Conservation (phyloP, 1,140 invertebrate species). For the Diprion similis region DNA sequence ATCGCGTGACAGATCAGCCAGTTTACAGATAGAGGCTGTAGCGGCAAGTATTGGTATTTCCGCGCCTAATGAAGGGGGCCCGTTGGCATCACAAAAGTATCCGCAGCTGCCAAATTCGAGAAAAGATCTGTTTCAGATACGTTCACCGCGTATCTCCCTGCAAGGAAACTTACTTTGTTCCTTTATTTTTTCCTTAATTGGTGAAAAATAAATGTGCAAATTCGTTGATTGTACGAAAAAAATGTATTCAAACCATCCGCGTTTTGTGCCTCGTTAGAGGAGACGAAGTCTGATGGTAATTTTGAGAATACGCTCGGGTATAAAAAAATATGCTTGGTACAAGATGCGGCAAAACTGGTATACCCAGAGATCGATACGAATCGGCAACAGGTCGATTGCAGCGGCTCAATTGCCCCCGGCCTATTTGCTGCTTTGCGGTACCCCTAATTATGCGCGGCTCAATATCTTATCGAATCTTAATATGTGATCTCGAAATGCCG, state of each 20-base stretch:
- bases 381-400: slow-evolving; percentile 43
- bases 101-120: no score
- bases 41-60: background rate
- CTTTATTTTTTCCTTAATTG: no score
- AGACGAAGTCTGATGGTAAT: background rate
- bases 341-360: background rate
- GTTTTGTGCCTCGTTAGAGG: no score
- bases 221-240: no score
- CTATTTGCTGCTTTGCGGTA: slow-evolving; percentile 22
- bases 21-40: background rate
- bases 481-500: slow-evolving; percentile 46
- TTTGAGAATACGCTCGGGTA: background rate
- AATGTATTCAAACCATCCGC: no score
- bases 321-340: background rate
- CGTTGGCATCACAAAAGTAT: background rate
- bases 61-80: background rate
- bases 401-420: slow-evolving; percentile 18
- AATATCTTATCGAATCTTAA: slow-evolving; percentile 50
- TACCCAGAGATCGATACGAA: slow-evolving; percentile 43
- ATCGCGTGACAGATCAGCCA: background rate
- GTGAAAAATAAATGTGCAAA: no score
- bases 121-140: no score
- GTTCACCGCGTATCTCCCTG: no score
- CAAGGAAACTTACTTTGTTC: no score
- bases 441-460: slow-evolving; percentile 36